A percentile compares a stretch with the other conserved stretches of the same genome.
phyloP scores from a whole-genome alignment of 2,797 vertebrate genomes.

The Halcyon chelicuti region DNA sequence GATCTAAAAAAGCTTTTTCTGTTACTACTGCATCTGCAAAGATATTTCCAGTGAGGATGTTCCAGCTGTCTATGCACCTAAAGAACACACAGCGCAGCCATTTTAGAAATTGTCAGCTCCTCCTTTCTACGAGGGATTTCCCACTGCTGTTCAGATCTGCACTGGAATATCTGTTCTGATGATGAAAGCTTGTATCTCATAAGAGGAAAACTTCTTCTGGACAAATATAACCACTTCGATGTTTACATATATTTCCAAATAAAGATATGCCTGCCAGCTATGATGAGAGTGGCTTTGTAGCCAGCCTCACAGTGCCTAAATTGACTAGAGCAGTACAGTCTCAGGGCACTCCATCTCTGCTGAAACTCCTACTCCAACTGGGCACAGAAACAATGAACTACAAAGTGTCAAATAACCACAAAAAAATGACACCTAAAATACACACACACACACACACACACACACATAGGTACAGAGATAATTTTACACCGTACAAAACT shows the following conservation, averaged over 20 bases:
- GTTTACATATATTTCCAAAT: neutral
- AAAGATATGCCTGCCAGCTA: neutral
- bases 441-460: no score
- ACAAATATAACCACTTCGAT: neutral
- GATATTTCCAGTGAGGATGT: neutral
- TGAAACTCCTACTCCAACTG: neutral
- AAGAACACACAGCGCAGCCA: neutral
- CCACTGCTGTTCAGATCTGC: neutral
- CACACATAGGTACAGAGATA: accelerated
- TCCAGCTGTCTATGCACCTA: neutral
- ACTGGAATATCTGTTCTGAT: neutral
- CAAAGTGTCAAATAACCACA: neutral
- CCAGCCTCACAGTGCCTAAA: neutral
- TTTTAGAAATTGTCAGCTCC: neutral
- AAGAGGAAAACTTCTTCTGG: neutral
- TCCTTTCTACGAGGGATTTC: neutral
- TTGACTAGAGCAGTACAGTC: neutral
- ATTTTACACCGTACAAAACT: neutral
- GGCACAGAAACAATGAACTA: neutral
- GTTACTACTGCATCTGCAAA: neutral
- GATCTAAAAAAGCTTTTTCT: neutral
- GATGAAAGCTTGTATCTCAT: neutral
- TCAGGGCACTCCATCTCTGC: neutral
- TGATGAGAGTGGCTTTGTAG: neutral
- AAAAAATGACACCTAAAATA: neutral